Evolutionary conservation across 2,113 vertebrate genomes (phyloP), one percentile per base, ranked within the genome.

Genomic region (Craseonycteris thonglongyai): DNA sequence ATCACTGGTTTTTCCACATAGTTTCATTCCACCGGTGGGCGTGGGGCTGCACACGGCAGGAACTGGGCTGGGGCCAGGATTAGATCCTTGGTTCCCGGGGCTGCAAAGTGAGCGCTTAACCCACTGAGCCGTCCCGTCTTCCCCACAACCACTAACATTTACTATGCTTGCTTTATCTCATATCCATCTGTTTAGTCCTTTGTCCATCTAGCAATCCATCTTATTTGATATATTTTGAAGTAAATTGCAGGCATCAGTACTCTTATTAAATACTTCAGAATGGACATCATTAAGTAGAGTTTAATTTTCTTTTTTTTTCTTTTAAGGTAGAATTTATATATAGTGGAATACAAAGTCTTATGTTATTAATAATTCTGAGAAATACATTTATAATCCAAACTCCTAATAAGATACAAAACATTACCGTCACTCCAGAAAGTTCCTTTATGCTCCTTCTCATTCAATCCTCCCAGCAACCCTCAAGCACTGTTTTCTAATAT

Each of bases 361-460:
- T 65, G 21, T 84, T 65, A 85, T 22, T n/a, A n/a, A n/a, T n/a
- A n/a, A n/a, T 66, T 95, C 92, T 90, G 74, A 91, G 71, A 88
- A 68, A 26, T 47, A 45, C 18, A 26, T 89, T 94, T 80, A 30
- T 90, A 95, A 86, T 8, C n/a, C 38, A 90, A 54, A 78, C 30
- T n/a, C 9, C 71, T 88, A 40, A 61, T 24, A 68, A 83, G 63
- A 66, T 89, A 24, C 0, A 94, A n/a, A 94, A 59, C 8, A 49
- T 56, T 76, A 35, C 49, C 15, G 15, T 90, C 33, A 21, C 24
- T 82, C 24, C 13, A 74, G 63, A 83, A 94, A 78, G 47, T 90
- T 82, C n/a, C 58, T 89, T 94, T 19, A 40, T 59, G 65, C 22
- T 47, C 40, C 12, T 88, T 90, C 33, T 90, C 28, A 74, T 59